A percentile compares a stretch with the other conserved stretches of the same genome.
Evolutionary conservation across 2,113 vertebrate genomes (phyloP).

Genomic region (Psephotus haematonotus): DNA sequence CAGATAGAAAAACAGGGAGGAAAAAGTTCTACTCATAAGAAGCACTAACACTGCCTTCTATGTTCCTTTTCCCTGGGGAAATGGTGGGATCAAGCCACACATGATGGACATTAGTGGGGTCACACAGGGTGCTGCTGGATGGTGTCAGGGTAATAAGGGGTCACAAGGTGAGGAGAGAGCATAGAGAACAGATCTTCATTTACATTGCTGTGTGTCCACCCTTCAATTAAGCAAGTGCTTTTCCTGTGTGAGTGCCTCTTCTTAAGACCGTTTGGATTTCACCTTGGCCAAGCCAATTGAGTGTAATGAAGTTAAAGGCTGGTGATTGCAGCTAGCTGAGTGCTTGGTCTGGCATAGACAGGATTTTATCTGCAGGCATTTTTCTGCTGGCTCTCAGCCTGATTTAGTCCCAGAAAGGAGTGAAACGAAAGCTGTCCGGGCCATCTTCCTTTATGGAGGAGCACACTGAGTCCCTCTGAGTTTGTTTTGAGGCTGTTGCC

Average conservation of each 20-base stretch:
- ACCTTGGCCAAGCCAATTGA: background rate
- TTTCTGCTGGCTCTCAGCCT: conserved; percentile 24
- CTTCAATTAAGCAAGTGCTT: background rate
- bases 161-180: background rate
- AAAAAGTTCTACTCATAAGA: conserved; percentile 24
- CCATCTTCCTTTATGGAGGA: conserved; percentile 22
- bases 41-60: background rate
- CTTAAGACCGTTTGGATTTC: background rate
- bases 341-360: background rate
- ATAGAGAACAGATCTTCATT: background rate
- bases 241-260: background rate
- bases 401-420: conserved; percentile 45
- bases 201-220: background rate
- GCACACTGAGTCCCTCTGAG: conserved; percentile 41
- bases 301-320: conserved; percentile 10
- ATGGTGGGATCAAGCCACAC: background rate
- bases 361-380: conserved; percentile 27
- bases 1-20: conserved; percentile 46
- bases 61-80: background rate
- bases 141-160: background rate
- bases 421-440: background rate
- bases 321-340: background rate
- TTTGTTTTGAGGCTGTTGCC: conserved; percentile 62
- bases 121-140: background rate
- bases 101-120: conserved; percentile 12